Evolutionary conservation across 2,797 vertebrate genomes (phyloP).

Genomic region (Myotis daubentonii): DNA sequence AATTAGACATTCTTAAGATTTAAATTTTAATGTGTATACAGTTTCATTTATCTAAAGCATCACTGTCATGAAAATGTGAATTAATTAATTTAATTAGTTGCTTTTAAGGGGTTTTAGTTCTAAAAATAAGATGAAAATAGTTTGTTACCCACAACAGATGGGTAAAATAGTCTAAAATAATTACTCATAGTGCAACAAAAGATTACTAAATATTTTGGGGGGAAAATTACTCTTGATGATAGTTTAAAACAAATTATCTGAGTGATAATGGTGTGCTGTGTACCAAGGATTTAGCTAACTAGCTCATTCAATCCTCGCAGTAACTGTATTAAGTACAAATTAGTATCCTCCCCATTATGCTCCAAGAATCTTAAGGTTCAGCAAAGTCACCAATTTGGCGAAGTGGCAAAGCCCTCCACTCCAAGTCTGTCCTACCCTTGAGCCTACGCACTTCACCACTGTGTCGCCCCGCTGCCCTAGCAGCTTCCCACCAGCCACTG

Average conservation of each 20-base stretch:
- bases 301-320: neutral
- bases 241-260: conserved; percentile 32
- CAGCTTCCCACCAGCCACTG: neutral
- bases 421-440: neutral
- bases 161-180: neutral
- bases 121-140: conserved; percentile 33
- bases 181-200: conserved; percentile 19
- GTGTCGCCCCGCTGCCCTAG: rapidly evolving
- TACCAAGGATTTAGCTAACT: neutral
- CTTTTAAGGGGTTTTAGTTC: conserved; percentile 10
- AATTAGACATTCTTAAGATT: neutral
- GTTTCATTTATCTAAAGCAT: conserved; percentile 18
- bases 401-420: neutral
- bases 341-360: neutral
- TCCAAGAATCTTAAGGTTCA: neutral
- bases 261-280: neutral
- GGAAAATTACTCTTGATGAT: neutral
- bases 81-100: conserved; percentile 34
- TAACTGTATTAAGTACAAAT: neutral
- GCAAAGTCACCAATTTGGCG: neutral
- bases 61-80: conserved; percentile 41
- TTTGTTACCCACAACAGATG: conserved; percentile 17
- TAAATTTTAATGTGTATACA: conserved; percentile 51
- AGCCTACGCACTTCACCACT: neutral
- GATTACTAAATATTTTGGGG: conserved; percentile 1